These are phyloP conservation scores for Drosophila melanosoma DNA, from an alignment of 2,888 invertebrate species.

Conservation along the genomic window DNA sequence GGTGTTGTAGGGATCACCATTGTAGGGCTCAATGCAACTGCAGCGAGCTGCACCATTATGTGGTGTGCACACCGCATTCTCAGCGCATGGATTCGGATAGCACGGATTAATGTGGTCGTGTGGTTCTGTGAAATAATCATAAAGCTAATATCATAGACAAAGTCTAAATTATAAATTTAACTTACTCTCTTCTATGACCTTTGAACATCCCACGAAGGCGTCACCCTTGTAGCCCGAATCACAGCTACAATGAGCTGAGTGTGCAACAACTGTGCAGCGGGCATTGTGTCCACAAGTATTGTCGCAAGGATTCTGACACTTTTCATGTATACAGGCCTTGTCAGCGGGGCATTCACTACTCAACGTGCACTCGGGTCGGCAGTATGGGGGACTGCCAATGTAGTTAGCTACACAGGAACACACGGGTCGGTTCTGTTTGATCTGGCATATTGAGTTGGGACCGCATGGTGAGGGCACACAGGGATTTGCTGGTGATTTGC, in stretches of 20 bases:
- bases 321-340: constrained; percentile 92
- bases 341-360: constrained; percentile 92
- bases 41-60: constrained; percentile 90
- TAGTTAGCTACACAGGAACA: constrained; percentile 93
- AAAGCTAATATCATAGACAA: not conserved
- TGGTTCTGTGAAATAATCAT: constrained; percentile 59
- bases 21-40: constrained; percentile 94
- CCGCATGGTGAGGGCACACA: constrained; percentile 90
- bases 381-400: constrained; percentile 92
- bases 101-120: constrained; percentile 86
- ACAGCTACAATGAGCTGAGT: constrained; percentile 93
- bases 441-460: constrained; percentile 93
- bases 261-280: constrained; percentile 91
- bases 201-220: constrained; percentile 92
- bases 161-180: not conserved
- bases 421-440: constrained; percentile 91
- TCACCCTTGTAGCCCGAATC: constrained; percentile 92
- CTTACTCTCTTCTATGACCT: constrained; percentile 85
- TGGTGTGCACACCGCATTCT: constrained; percentile 92
- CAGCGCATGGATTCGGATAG: constrained; percentile 92
- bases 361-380: constrained; percentile 93
- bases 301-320: constrained; percentile 92
- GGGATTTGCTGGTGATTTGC: constrained; percentile 86
- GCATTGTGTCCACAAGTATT: constrained; percentile 92
- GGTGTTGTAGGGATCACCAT: constrained; percentile 93